Conservation (phyloP, 2,888 invertebrate species). For the Cryptophagus acutangulus region DNA sequence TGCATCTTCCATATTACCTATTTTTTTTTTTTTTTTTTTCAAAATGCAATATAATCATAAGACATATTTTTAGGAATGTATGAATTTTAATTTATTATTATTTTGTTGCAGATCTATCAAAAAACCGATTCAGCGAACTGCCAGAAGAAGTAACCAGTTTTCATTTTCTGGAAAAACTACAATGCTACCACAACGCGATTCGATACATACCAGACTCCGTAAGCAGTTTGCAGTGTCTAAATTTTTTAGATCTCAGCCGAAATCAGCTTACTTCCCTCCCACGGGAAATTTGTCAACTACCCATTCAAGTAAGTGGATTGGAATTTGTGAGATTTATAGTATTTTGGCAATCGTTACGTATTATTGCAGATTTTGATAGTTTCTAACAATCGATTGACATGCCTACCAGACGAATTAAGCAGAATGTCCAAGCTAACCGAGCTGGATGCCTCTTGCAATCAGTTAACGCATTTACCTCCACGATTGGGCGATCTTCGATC, state of each 20-base stretch:
- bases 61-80: no score
- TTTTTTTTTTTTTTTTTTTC: no score
- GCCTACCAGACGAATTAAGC: constrained; percentile 86
- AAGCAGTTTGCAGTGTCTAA: constrained; percentile 76
- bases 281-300: constrained; percentile 82
- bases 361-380: constrained; percentile 69
- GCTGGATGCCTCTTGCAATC: constrained; percentile 89
- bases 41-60: no score
- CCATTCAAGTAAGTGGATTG: constrained; percentile 69
- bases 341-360: no score
- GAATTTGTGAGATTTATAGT: no score
- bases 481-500: constrained; percentile 79
- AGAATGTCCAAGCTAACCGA: constrained; percentile 78
- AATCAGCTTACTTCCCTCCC: constrained; percentile 86
- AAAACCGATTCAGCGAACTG: constrained; percentile 83
- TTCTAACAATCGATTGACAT: constrained; percentile 79
- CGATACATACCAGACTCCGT: constrained; percentile 82
- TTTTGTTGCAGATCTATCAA: constrained; percentile 72
- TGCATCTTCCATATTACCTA: no score
- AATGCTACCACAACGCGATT: constrained; percentile 88
- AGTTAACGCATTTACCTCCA: constrained; percentile 80
- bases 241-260: constrained; percentile 87
- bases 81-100: no score
- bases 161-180: constrained; percentile 80
- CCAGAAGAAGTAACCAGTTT: constrained; percentile 86